Base-by-base conservation (phyloP, 1,140 invertebrate species). In the Drosophila ironensis region DNA sequence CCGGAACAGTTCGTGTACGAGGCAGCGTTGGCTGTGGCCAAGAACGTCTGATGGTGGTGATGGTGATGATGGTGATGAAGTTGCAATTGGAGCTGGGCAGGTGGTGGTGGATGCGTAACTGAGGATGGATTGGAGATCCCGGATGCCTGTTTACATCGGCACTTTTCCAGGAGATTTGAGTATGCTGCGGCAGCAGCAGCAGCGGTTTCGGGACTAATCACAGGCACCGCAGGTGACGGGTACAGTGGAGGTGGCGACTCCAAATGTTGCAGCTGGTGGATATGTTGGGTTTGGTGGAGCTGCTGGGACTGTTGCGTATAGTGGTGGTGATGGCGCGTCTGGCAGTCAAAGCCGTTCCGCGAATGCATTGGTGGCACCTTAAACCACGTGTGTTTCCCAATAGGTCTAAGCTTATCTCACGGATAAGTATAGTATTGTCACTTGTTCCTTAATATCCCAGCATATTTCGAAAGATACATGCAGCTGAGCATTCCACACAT, bases 351-450 rank as follows among this genome's bases (percentile, higher is more conserved):
- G 56, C 66, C 67, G 63, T 89, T 80, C 69, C 78, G 82, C 56
- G 87, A 89, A 89, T 89, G 82, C 87, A 89, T 89, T 89, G 82
- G 87, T 88, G 81, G 70, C 53, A 40, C 53, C 84, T 72, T n/a
- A 59, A 48, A 48, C 14, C 50, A 53, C 27, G 22, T 33, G 28
- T 24, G 44, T 46, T 37, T 30, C 42, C 48, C 27, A 46, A 57
- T 12, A 33, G 30, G 30, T 33, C 30, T 33, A 12, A 33, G 30
- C n/a, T n/a, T n/a, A n/a, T n/a, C n/a, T n/a, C n/a, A n/a, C n/a
- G n/a, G n/a, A n/a, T n/a, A n/a, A n/a, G n/a, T n/a, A n/a, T n/a
- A 30, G 28, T 4, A 11, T 9, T 33, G 24, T 35, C n/a, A 28
- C 16, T 6, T 40, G 8, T 30, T 28, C 4, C 45, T 40, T 46